A percentile compares a stretch with the other conserved stretches of the same genome.
phyloP scores from a whole-genome alignment of 2,797 vertebrate genomes.

The Dryobates pubescens region DNA sequence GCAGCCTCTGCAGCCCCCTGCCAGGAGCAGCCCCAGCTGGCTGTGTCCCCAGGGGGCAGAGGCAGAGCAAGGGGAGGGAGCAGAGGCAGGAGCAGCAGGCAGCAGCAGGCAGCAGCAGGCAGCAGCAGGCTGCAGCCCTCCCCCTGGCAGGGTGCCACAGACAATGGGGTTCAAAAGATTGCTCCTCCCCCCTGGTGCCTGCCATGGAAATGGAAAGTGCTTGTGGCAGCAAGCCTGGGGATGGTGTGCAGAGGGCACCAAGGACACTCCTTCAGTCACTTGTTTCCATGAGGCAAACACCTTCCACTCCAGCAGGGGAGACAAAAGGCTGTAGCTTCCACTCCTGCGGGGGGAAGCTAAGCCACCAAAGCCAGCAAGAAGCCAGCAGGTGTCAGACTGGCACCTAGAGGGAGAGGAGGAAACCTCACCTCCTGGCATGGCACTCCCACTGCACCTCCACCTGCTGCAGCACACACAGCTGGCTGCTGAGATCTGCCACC shows the following conservation, averaged over 20 bases:
- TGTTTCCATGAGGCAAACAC: constrained; percentile 9
- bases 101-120: too few relatives aligned
- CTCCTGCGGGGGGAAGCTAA: neutral
- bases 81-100: neutral
- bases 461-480: neutral
- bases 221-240: neutral
- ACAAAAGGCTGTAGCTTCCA: neutral
- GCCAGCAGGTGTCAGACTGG: neutral
- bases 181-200: neutral
- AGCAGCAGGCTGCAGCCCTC: too few relatives aligned
- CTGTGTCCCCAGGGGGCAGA: fast-evolving
- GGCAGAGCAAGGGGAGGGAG: neutral
- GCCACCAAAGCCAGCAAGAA: neutral
- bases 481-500: neutral
- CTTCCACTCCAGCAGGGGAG: neutral
- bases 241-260: fast-evolving
- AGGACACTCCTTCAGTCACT: neutral
- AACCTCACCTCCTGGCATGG: neutral
- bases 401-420: neutral
- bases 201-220: neutral
- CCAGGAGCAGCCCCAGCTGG: neutral
- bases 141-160: neutral
- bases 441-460: neutral
- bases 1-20: neutral
- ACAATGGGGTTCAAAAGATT: neutral